These are phyloP conservation scores for Coracias cyanogaster DNA, from an alignment of 2,797 vertebrate genomes.

Conservation along the genomic window DNA sequence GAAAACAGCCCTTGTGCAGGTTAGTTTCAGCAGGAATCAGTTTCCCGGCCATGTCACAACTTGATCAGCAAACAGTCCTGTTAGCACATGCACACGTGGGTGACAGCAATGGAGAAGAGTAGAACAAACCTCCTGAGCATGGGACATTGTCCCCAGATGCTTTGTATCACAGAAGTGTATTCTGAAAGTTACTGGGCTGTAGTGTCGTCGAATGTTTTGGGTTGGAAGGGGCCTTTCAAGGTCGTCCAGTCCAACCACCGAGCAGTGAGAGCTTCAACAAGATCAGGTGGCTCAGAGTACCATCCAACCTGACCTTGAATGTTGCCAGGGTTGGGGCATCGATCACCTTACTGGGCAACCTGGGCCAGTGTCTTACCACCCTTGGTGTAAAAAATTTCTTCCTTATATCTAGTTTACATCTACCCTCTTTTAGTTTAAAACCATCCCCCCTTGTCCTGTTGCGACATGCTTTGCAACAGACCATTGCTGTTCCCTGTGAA, in stretches of 20 bases:
- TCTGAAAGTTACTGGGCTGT: background rate
- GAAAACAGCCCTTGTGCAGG: background rate
- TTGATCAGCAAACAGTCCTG: rapidly evolving
- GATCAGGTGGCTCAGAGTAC: background rate
- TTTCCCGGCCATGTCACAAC: background rate
- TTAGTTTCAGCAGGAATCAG: background rate
- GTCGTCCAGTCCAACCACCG: background rate
- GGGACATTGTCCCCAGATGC: background rate
- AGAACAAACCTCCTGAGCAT: background rate
- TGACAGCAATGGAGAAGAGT: background rate
- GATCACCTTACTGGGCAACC: background rate
- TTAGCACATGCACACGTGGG: rapidly evolving
- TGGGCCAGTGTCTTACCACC: background rate
- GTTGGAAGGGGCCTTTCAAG: background rate
- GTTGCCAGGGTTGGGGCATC: background rate
- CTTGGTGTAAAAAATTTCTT: background rate
- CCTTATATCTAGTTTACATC: background rate
- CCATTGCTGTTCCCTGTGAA: background rate
- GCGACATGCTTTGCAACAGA: background rate
- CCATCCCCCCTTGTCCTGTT: background rate
- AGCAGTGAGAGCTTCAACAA: background rate
- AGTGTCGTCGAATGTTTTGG: background rate
- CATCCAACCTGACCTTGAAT: background rate
- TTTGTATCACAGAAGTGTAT: background rate
- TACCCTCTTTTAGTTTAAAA: background rate